A percentile compares a stretch with the other conserved stretches of the same genome.
phyloP scores from a whole-genome alignment of 1,140 invertebrate species.

The Ceratina japonica region DNA sequence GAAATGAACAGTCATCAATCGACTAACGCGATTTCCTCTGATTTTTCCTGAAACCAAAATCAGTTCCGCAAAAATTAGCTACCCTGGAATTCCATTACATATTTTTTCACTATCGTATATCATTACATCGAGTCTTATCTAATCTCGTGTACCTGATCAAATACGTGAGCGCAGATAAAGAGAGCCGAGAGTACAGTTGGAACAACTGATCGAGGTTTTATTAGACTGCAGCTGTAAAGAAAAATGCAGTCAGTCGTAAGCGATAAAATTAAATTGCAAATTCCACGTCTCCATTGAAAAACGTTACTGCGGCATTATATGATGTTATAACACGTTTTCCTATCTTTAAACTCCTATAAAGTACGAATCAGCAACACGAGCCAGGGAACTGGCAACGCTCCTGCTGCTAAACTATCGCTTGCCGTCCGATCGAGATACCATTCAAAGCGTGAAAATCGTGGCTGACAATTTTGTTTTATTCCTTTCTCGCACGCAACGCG shows the following conservation, averaged over 20 bases:
- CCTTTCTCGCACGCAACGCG: neutral
- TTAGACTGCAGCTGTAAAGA: neutral
- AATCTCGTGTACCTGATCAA: constrained; percentile 16
- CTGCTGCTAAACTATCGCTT: too few species aligned
- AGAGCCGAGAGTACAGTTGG: neutral
- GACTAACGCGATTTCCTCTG: neutral
- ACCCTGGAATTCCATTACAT: neutral
- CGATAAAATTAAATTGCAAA: constrained; percentile 25
- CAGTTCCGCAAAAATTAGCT: neutral
- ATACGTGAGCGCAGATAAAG: constrained; percentile 26
- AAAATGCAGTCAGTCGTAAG: too few species aligned
- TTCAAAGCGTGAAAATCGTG: neutral
- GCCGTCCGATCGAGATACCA: neutral
- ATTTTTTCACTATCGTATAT: neutral
- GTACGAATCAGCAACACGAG: too few species aligned
- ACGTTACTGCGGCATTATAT: too few species aligned
- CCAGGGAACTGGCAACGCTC: too few species aligned
- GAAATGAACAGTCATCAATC: too few species aligned
- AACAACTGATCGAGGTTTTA: neutral
- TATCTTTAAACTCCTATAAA: too few species aligned
- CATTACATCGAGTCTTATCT: constrained; percentile 25
- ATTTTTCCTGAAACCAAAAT: neutral
- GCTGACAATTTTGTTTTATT: neutral
- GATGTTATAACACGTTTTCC: too few species aligned
- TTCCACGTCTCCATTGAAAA: too few species aligned